Base-by-base conservation (phyloP, 2,797 vertebrate species). In the Huso huso region DNA sequence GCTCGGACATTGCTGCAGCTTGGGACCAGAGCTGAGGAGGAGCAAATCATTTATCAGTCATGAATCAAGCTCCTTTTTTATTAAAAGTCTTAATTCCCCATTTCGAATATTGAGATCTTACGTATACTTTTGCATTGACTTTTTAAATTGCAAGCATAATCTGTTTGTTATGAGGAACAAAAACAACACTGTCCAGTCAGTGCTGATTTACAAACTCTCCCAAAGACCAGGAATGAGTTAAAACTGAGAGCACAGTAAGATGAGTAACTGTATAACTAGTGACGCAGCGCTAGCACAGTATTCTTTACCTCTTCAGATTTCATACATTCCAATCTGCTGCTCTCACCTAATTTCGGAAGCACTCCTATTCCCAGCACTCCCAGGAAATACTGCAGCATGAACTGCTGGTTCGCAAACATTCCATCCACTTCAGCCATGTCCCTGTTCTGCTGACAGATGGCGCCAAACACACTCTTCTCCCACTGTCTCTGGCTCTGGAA, bases 341-440 rank as follows among this genome's bases (percentile, higher is more conserved):
- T 9, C 6, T 86, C 72, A 91, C 88, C 18, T 74, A 10, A 8
- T 48, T 51, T 48, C 5, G 80, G 73, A 2, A 8, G 6, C 18
- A 13, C 63, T 18, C 70, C 71, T 1, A 75, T 61, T 74, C 61
- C 83, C 66, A 87, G 81, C 76, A 86, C 87, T 49, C 88, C 88
- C 61, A 87, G 73, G 70, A 88, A 90, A 70, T 82, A 86, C 81
- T 90, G 88, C 10, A 91, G 81, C 48, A 87, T 74, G 71, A 86
- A 88, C 77, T 88, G 85, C 68, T 87, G 80, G 64, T 73, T 89
- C 53, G 76, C 68, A 69, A 87, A 88, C 58, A 85, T 49, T 0
- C 1, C 63, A 7, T 6, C 64, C 66, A n/a, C 74, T 51, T 87
- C 83, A 0, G 49, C 51, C 15, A 61, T 12, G 10, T 79, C 74